Conservation (phyloP, 2,113 vertebrate species). For the rabbit (Oryctolagus cuniculus) region DNA sequence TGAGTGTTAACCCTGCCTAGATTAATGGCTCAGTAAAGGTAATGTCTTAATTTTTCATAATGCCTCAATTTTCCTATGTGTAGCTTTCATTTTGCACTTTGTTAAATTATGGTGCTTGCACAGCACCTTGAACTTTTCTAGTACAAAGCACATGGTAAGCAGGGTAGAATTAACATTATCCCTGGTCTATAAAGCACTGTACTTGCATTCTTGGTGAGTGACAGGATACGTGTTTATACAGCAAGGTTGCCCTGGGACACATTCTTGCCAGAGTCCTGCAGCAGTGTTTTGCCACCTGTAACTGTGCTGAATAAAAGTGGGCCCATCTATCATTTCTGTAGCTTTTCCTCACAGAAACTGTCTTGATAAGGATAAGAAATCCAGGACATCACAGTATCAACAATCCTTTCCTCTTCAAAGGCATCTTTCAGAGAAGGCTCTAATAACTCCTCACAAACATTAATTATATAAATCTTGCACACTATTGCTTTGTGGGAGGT, state of each 20-base stretch:
- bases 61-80: conserved; percentile 29
- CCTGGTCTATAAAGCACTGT: not conserved
- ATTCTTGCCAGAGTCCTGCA: conserved; percentile 29
- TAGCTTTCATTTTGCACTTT: conserved; percentile 56
- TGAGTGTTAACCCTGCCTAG: not conserved
- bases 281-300: conserved; percentile 72
- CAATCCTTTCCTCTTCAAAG: conserved; percentile 76
- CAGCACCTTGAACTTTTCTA: conserved; percentile 50
- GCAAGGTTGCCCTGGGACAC: conserved; percentile 49
- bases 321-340: conserved; percentile 72
- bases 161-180: conserved; percentile 60
- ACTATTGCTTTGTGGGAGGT: conserved; percentile 71
- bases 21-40: conserved; percentile 53
- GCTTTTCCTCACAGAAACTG: conserved; percentile 64
- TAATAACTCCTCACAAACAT: conserved; percentile 62
- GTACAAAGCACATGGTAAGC: conserved; percentile 58
- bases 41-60: conserved; percentile 59
- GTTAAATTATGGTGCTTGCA: conserved; percentile 53
- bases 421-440: conserved; percentile 75
- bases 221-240: conserved; percentile 45
- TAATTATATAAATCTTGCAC: conserved; percentile 67
- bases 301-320: conserved; percentile 65
- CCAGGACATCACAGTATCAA: conserved; percentile 65
- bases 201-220: conserved; percentile 39
- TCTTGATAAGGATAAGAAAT: conserved; percentile 69